Percentiles rank a stretch among this genome's conserved stretches.
Conservation (phyloP, 2,888 invertebrate species). For the Cephalotes varians region DNA sequence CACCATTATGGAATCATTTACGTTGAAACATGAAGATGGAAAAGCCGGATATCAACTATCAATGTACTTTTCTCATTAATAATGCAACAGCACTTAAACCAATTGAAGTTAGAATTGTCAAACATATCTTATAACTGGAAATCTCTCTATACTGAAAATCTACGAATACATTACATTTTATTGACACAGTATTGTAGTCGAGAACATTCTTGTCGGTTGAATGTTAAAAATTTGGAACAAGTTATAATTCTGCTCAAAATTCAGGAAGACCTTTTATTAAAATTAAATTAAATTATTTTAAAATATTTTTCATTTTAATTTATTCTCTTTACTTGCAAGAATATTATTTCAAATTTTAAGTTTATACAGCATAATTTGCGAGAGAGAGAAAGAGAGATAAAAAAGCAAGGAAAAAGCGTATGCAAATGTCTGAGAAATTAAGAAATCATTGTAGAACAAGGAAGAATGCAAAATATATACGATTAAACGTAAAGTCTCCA, state of each 20-base stretch:
- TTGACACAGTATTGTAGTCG: neutral
- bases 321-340: neutral
- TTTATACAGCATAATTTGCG: neutral
- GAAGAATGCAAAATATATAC: constrained; percentile 2
- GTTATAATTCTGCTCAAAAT: neutral
- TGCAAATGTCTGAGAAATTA: constrained; percentile 16
- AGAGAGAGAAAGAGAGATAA: neutral
- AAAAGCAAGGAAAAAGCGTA: neutral
- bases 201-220: neutral
- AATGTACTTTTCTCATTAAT: neutral
- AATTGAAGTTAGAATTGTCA: neutral
- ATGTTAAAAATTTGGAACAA: neutral
- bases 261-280: neutral
- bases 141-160: no score
- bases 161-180: neutral
- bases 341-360: neutral
- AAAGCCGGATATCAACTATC: neutral
- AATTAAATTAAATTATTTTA: neutral
- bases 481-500: constrained; percentile 21
- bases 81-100: neutral
- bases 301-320: neutral
- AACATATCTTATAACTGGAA: neutral
- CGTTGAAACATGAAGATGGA: neutral
- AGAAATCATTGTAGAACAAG: constrained; percentile 21
- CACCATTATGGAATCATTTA: neutral